phyloP scores from a whole-genome alignment of 2,888 invertebrate species.

The Cyclophora punctaria region DNA sequence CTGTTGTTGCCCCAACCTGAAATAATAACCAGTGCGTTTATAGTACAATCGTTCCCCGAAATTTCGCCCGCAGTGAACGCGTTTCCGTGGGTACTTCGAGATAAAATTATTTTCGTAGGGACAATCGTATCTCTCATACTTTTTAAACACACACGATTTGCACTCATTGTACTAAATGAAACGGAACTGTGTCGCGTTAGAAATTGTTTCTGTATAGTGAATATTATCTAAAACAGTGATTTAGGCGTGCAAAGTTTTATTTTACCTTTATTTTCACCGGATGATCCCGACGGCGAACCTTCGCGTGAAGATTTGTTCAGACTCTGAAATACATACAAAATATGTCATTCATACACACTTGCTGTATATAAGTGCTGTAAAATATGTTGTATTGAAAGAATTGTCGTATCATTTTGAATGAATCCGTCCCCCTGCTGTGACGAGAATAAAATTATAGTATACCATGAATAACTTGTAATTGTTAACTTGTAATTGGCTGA shows the following conservation, averaged over 20 bases:
- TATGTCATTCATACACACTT: no score
- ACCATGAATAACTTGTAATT: not conserved
- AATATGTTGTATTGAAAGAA: no score
- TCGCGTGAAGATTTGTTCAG: conserved; percentile 60
- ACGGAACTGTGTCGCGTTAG: not conserved
- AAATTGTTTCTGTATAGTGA: not conserved
- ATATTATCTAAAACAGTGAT: not conserved
- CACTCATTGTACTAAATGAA: no score
- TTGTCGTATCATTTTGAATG: no score
- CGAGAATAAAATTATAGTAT: no score
- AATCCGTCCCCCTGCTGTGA: no score
- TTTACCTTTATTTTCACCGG: conserved; percentile 58
- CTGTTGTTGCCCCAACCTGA: conserved; percentile 36
- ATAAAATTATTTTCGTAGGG: no score
- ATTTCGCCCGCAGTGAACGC: no score
- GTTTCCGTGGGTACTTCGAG: no score
- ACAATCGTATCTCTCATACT: no score
- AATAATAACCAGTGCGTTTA: conserved; percentile 1
- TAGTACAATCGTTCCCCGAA: no score
- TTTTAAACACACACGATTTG: not conserved
- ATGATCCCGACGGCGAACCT: conserved; percentile 61
- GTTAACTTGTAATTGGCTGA: not conserved
- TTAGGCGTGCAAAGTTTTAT: not conserved
- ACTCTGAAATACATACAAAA: conserved; percentile 27
- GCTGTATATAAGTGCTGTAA: no score